A percentile compares a stretch with the other conserved stretches of the same genome.
phyloP scores from a whole-genome alignment of 2,113 vertebrate genomes.

The Callocephalon fimbriatum region DNA sequence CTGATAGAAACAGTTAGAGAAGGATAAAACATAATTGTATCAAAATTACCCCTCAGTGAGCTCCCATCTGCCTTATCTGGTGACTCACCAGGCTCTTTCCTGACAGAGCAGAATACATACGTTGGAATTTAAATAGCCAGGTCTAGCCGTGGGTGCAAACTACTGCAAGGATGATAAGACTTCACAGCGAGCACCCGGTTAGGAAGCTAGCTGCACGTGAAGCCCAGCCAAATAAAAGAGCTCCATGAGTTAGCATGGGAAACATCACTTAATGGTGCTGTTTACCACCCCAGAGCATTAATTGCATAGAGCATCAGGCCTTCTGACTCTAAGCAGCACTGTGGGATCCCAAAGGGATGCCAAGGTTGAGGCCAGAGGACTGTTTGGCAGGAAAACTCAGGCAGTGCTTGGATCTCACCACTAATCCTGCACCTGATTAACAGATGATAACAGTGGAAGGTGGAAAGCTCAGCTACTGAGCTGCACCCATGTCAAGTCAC shows the following conservation, averaged over 20 bases:
- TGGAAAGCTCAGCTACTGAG: background rate
- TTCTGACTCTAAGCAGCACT: background rate
- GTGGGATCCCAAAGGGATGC: background rate
- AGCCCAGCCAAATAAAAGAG: background rate
- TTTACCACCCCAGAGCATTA: background rate
- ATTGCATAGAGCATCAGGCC: background rate
- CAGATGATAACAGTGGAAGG: background rate
- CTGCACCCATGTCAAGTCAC: background rate
- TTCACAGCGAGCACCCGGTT: background rate
- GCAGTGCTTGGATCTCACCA: background rate
- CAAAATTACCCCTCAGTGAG: background rate
- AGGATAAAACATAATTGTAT: background rate
- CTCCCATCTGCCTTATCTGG: background rate
- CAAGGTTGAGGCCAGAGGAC: background rate
- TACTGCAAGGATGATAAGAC: background rate
- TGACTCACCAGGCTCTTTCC: background rate
- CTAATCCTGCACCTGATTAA: background rate
- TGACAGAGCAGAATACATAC: background rate
- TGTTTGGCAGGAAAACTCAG: background rate
- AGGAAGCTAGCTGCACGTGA: background rate
- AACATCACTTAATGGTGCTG: background rate
- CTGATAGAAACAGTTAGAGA: background rate
- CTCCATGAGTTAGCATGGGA: background rate
- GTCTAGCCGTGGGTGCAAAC: background rate
- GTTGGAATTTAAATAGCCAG: background rate